Base-by-base conservation (phyloP, 2,113 vertebrate species). In the Neoarius graeffei region DNA sequence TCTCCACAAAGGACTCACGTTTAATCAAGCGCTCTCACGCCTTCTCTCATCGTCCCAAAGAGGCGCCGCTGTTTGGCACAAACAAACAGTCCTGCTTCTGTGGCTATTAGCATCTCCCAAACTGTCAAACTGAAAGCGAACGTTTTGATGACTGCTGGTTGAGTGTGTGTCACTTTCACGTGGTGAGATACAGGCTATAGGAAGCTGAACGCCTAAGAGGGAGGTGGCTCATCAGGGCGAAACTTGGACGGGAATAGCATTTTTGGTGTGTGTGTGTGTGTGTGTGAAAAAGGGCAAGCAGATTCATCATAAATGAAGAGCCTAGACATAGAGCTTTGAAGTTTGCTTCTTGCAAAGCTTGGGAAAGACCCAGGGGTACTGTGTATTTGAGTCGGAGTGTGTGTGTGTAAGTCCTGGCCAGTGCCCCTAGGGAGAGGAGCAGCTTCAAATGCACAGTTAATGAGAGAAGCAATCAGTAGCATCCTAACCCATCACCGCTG, bases 391-490 rank as follows among this genome's bases (percentile, higher is more conserved):
- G 11, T 48, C 3, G 56, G 59, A 13, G 35, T 3, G 14, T 71
- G 54, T 50, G 30, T 48, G 86, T 9, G 3, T 13, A 85, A 81
- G 77, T 85, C 85, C 86, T 85, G 85, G 59, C 62, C 86, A 85
- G 69, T 66, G 71, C 86, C 87, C 85, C 85, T 73, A 82, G 89
- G 71, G 89, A 88, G 59, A 87, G 57, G 80, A 66, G 87, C 60
- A 86, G 82, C 87, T 90, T 90, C 88, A 89, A 89, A 92, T 89
- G 84, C 89, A 88, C 85, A 86, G 91, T 88, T 91, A 91, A 92
- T 92, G 91, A 92, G 90, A 86, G 85, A 83, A 89, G 89, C 85
- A 85, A 89, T 89, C 88, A 88, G 88, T 87, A 90, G 71, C 86
- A 88, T 86, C 73, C 88, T 90, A 85, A 71, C 81, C 85, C 87